A percentile compares a stretch with the other conserved stretches of the same genome.
These are phyloP conservation scores for Standfussiana lucernea DNA, from an alignment of 2,888 invertebrate genomes.

Conservation along the genomic window DNA sequence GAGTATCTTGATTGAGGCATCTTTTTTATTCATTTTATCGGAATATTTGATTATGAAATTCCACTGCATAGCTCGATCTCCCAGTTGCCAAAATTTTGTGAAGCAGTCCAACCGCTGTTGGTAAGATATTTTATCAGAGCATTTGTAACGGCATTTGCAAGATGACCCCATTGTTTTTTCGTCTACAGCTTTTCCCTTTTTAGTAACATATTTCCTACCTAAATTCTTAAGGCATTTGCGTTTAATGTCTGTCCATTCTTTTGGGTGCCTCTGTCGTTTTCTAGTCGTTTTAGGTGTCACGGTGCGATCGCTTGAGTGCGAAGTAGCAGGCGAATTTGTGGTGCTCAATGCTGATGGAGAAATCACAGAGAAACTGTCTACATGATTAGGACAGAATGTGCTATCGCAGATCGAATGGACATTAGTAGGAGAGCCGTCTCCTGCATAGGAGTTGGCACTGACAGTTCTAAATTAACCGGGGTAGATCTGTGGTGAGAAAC, in stretches of 20 bases:
- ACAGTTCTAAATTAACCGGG: slow-evolving; percentile 46
- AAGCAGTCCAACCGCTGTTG: slow-evolving; percentile 36
- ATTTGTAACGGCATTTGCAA: slow-evolving; percentile 43
- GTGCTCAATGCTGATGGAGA: slow-evolving; percentile 13
- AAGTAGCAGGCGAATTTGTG: slow-evolving; percentile 15
- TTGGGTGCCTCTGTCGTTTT: slow-evolving; percentile 36
- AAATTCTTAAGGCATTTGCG: slow-evolving; percentile 55
- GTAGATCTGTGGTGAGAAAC: no score
- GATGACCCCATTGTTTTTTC: slow-evolving; percentile 49
- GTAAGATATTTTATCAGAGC: slow-evolving; percentile 36
- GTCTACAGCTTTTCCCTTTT: slow-evolving; percentile 48
- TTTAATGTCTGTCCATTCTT: slow-evolving; percentile 54
- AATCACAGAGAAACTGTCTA: neutral
- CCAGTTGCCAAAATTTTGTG: slow-evolving; percentile 13
- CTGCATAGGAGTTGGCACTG: slow-evolving; percentile 30
- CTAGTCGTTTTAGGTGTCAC: slow-evolving; percentile 22
- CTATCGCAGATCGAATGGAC: no score
- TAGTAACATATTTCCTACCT: slow-evolving; percentile 36
- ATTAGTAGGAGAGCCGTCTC: slow-evolving; percentile 5
- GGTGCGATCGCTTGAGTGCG: slow-evolving; percentile 17
- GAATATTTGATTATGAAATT: slow-evolving; percentile 8
- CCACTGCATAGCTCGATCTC: neutral
- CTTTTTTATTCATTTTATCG: slow-evolving; percentile 1
- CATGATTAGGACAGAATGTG: no score
- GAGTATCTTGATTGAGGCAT: neutral